These are phyloP conservation scores for Xylocampa areola DNA, from an alignment of 2,888 invertebrate genomes.

Conservation along the genomic window DNA sequence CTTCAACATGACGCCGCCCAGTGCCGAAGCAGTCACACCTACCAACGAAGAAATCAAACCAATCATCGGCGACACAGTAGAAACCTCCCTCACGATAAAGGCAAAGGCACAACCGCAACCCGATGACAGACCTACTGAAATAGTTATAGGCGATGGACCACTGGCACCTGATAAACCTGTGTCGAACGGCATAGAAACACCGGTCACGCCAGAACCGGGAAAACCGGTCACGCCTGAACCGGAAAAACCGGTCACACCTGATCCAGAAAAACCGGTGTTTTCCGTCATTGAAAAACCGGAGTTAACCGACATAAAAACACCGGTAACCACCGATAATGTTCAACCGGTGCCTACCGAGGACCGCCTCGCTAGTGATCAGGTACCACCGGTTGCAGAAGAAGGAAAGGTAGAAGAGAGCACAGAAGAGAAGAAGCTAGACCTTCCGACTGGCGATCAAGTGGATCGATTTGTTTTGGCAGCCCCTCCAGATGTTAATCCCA, in stretches of 20 bases:
- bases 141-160: slow-evolving; percentile 29
- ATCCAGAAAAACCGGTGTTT: slow-evolving; percentile 18
- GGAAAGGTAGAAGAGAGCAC: slow-evolving; percentile 44
- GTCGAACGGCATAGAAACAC: slow-evolving; percentile 22
- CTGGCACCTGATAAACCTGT: slow-evolving; percentile 27
- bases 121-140: slow-evolving; percentile 44
- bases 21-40: slow-evolving; percentile 82
- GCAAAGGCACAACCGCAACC: slow-evolving; percentile 58
- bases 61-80: slow-evolving; percentile 61
- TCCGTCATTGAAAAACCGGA: slow-evolving; percentile 23
- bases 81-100: slow-evolving; percentile 60
- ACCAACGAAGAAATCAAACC: slow-evolving; percentile 67
- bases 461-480: slow-evolving; percentile 75
- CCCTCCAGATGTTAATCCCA: slow-evolving; percentile 82
- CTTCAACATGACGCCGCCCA: slow-evolving; percentile 86
- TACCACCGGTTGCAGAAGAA: slow-evolving; percentile 50
- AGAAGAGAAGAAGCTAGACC: slow-evolving; percentile 34
- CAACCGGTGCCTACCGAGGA: slow-evolving; percentile 32
- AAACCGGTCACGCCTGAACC: slow-evolving; percentile 12
- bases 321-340: slow-evolving; percentile 21
- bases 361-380: slow-evolving; percentile 52
- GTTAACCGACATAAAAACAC: slow-evolving; percentile 14
- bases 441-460: slow-evolving; percentile 41
- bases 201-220: slow-evolving; percentile 11
- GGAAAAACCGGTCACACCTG: slow-evolving; percentile 29